A percentile compares a stretch with the other conserved stretches of the same genome.
Conservation (phyloP, 1,140 invertebrate species). For the Adelges cooleyi region DNA sequence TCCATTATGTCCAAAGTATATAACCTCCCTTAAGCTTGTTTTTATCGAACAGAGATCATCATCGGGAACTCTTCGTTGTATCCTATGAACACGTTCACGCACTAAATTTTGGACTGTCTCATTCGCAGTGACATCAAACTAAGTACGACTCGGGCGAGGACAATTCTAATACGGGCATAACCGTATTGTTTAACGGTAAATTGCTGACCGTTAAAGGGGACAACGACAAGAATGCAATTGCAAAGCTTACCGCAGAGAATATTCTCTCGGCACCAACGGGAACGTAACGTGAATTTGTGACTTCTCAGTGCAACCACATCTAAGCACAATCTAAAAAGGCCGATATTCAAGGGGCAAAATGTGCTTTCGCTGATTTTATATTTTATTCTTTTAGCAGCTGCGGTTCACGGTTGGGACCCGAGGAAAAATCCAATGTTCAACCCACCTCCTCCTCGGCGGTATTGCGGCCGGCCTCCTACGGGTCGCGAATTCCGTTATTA, state of each 20-base stretch:
- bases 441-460: not conserved
- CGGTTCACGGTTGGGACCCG: too few species aligned
- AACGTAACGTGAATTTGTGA: conserved; percentile 5
- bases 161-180: not conserved
- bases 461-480: not conserved
- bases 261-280: not conserved
- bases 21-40: too few species aligned
- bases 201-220: not conserved
- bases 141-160: not conserved
- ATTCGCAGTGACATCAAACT: not conserved
- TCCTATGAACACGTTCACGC: not conserved
- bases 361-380: not conserved
- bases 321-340: not conserved
- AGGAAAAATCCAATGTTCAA: not conserved
- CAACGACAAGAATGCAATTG: conserved; percentile 8
- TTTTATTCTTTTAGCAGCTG: not conserved
- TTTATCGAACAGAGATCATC: too few species aligned
- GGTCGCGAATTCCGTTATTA: conserved; percentile 9
- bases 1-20: too few species aligned
- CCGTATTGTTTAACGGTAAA: conserved; percentile 5
- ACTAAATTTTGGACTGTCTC: not conserved
- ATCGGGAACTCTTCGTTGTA: too few species aligned
- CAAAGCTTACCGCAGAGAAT: not conserved
- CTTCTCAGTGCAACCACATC: not conserved
- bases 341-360: not conserved